These are phyloP conservation scores for Ptychoptera albimana DNA, from an alignment of 2,888 invertebrate species.

Conservation along the genomic window DNA sequence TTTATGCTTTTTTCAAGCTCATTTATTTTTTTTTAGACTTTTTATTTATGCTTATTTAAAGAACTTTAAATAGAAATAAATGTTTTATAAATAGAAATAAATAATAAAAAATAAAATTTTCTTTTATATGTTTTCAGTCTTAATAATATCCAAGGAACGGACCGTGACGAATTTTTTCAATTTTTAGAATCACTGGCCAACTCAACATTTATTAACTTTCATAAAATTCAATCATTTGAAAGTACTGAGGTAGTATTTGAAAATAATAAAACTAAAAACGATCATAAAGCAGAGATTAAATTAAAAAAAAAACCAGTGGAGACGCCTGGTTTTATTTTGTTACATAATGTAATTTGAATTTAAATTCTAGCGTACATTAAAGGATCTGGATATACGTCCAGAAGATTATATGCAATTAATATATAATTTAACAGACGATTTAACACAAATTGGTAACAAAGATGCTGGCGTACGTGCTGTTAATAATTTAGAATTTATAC, in stretches of 20 bases:
- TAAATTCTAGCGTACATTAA: conserved; percentile 7
- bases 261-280: background rate
- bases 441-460: conserved; percentile 5
- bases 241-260: conserved; percentile 14
- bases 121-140: conserved; percentile 4
- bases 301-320: too few relatives aligned
- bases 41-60: too few relatives aligned
- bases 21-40: too few relatives aligned
- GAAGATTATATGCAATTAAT: conserved; percentile 26
- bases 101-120: too few relatives aligned
- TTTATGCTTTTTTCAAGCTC: too few relatives aligned
- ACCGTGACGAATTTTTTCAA: conserved; percentile 12
- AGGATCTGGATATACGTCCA: conserved; percentile 17
- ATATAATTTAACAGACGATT: conserved; percentile 22
- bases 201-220: conserved; percentile 25
- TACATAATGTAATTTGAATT: too few relatives aligned
- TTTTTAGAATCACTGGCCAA: conserved; percentile 28
- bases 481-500: conserved; percentile 14
- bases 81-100: too few relatives aligned
- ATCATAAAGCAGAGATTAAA: too few relatives aligned
- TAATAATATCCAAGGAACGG: conserved; percentile 8
- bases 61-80: too few relatives aligned
- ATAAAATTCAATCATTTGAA: conserved; percentile 19
- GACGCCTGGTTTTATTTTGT: too few relatives aligned
- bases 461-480: conserved; percentile 13